Evolutionary conservation across 2,888 invertebrate genomes (phyloP), one percentile per base, ranked within the genome.

Genomic region (Lepidocyrtoides sp.): DNA sequence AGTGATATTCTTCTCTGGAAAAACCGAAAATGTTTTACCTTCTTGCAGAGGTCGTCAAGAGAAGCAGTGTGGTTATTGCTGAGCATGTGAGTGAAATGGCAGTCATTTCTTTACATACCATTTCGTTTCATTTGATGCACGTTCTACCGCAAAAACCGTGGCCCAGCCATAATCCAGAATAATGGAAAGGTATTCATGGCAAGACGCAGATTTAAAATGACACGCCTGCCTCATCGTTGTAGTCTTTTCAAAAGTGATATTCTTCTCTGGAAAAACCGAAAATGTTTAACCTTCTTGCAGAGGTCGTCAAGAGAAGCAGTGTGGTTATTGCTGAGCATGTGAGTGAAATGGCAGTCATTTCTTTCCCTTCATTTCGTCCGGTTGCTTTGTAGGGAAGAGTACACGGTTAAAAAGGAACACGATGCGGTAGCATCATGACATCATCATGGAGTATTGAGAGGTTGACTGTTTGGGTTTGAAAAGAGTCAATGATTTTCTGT

Each of bases 161-260:
- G 54, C 72, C 41, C 75, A 85, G 75, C 75, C 57, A 75, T 85
- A 75, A 85, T 75, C 72, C 85, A 48, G 85, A 85, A 85, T 75
- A 85, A 85, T 85, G 54, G 75, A 85, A 57, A 84, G 36, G 41
- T 75, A 85, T 75, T 85, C 57, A 75, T 57, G 75, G 57, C 17
- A 32, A 48, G 48, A n/a, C 14, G 51, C 14, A 14, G 60, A 8
- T 26, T 72, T 36, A 20, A 75, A 85, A 69, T 41, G 83, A 83
- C 66, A 66, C 83, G 83, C 83, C 83, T 66, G 48, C 41, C 57
- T 54, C 29, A 1, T 82, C 57, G 14, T n/a, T n/a, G 51, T 8
- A 51, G 41, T 41, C 8, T 4, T 41, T 8, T 41, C 8, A 8
- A 41, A 41, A 8, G 41, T 41, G 41, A 8, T 7, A 7, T 41